Evolutionary conservation across 2,888 invertebrate genomes (phyloP), one percentile per base, ranked within the genome.

Genomic region (Tachina grossa): DNA sequence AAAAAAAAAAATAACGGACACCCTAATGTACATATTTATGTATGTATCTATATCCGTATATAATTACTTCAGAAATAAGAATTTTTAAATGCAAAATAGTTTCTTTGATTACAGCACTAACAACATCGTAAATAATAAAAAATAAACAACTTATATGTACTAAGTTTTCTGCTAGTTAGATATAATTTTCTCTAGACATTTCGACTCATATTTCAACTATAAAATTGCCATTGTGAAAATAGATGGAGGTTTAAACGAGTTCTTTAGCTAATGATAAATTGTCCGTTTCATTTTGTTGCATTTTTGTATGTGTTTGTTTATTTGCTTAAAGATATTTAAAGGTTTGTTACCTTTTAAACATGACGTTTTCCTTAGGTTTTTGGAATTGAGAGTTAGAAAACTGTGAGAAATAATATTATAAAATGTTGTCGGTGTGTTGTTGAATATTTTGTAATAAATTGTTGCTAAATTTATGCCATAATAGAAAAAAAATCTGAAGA

Each of bases 271-370:
- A 69, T 81, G 78, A 72, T 82, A 83, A 76, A 74, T 78, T 65
- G 83, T 80, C 83, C 77, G 66, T 77, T 80, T 78, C 55, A 77
- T 65, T 83, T 79, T 69, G 59, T 63, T 74, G 53, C 10, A 1
- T 66, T 39, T 74, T 51, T 45, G 10, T 31, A 59, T 78, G 77
- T 78, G 55, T 68, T 53, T 74, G 72, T 57, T 43, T 65, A 31
- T 57, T 72, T 74, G 66, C 59, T 51, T 69, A 87, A 83, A 76
- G 68, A 81, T 63, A 63, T 84, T 77, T 76, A 59, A 75, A 59
- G 77, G 77, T 55, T 75, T 84, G 77, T 57, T 55, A 72, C 68
- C 79, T 69, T 31, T 31, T 39, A 61, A 47, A 19, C 69, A 43
- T 66, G 63, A 51, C 49, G 66, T 49, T 68, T 53, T 78, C 4